A percentile compares a stretch with the other conserved stretches of the same genome.
phyloP scores from a whole-genome alignment of 1,140 invertebrate species.

The Charaxes varanes region DNA sequence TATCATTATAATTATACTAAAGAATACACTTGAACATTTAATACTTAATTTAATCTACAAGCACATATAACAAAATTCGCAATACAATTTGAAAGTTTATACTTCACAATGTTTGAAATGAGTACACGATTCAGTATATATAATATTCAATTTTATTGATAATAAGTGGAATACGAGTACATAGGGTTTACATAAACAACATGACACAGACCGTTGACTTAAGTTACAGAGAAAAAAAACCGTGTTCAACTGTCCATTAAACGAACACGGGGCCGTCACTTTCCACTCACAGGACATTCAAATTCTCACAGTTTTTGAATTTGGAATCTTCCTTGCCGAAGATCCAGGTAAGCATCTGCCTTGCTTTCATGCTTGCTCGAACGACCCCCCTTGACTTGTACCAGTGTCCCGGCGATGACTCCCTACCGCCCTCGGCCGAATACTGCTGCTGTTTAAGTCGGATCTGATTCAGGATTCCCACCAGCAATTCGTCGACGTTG shows the following conservation, averaged over 20 bases:
- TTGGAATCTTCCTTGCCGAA: constrained; percentile 92
- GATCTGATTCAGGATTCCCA: constrained; percentile 82
- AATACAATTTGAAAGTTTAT: too few relatives aligned
- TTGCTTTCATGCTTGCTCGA: constrained; percentile 89
- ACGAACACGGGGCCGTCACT: constrained; percentile 65
- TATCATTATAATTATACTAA: too few relatives aligned
- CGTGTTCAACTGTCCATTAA: constrained; percentile 30
- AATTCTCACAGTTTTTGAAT: constrained; percentile 93
- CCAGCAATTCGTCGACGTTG: constrained; percentile 91
- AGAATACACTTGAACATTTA: too few relatives aligned
- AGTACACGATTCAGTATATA: too few relatives aligned
- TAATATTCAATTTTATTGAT: too few relatives aligned
- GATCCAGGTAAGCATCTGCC: constrained; percentile 92
- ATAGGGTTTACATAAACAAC: too few relatives aligned
- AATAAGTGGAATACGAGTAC: too few relatives aligned
- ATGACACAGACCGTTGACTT: constrained; percentile 10
- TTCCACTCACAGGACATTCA: constrained; percentile 83
- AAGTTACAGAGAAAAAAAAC: constrained; percentile 15
- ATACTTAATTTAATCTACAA: too few relatives aligned
- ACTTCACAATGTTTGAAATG: too few relatives aligned
- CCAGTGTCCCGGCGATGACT: constrained; percentile 81
- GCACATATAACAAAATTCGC: too few relatives aligned
- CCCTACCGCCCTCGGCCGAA: constrained; percentile 73
- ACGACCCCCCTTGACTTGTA: constrained; percentile 89
- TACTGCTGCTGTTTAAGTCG: constrained; percentile 82